These are phyloP conservation scores for Ranitomeya variabilis DNA, from an alignment of 2,113 vertebrate genomes.

Conservation along the genomic window DNA sequence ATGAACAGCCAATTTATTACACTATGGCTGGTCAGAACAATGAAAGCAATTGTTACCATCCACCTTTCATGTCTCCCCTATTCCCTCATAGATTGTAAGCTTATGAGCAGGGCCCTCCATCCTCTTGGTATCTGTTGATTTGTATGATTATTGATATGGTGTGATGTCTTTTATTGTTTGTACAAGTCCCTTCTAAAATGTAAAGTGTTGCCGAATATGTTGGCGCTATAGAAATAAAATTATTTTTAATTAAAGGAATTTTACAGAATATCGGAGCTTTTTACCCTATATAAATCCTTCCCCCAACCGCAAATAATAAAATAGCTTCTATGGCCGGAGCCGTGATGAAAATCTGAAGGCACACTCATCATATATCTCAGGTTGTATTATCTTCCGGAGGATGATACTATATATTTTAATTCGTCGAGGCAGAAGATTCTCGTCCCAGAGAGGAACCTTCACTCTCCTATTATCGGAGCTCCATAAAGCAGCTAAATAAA, in stretches of 20 bases:
- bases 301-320: not conserved
- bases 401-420: conserved; percentile 23
- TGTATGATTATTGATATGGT: too few relatives aligned
- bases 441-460: conserved; percentile 9
- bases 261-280: not conserved
- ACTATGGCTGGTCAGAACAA: too few relatives aligned
- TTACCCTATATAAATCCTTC: not conserved
- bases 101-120: too few relatives aligned
- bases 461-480: conserved; percentile 26
- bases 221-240: too few relatives aligned
- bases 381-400: not conserved
- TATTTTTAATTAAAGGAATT: not conserved
- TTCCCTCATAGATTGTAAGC: too few relatives aligned
- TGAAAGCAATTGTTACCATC: too few relatives aligned
- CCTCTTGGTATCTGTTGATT: too few relatives aligned
- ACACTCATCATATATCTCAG: conserved; percentile 10
- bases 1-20: too few relatives aligned
- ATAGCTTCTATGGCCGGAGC: not conserved
- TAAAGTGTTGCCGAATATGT: too few relatives aligned
- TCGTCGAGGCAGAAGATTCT: not conserved
- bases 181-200: too few relatives aligned
- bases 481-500: conserved; percentile 45
- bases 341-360: conserved; percentile 29
- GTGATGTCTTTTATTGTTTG: too few relatives aligned
- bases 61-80: too few relatives aligned